phyloP scores from a whole-genome alignment of 2,888 invertebrate species.

The Xestia sexstrigata region DNA sequence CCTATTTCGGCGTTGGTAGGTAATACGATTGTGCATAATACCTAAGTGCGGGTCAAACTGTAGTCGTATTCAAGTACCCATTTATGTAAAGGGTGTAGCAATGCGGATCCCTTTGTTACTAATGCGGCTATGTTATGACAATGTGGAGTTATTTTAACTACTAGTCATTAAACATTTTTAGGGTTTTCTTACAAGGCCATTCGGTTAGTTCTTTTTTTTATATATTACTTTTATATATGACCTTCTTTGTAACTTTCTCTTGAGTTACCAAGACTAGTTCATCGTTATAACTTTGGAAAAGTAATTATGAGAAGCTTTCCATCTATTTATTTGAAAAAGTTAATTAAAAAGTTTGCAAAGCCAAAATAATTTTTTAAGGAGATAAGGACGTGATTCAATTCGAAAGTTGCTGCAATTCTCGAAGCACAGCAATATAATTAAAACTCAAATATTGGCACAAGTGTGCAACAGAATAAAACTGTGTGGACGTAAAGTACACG shows the following conservation, averaged over 20 bases:
- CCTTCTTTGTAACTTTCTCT: not conserved
- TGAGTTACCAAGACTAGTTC: no score
- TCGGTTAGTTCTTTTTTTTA: not conserved
- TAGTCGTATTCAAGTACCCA: conserved; percentile 58
- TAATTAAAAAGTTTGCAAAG: not conserved
- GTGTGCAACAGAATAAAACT: conserved; percentile 20
- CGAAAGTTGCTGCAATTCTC: not conserved
- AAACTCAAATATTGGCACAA: conserved; percentile 2
- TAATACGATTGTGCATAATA: conserved; percentile 75
- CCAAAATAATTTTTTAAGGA: not conserved
- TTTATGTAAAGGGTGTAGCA: conserved; percentile 54
- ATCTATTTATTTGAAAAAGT: not conserved
- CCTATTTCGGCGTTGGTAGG: conserved; percentile 73
- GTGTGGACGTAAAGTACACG: conserved; percentile 30
- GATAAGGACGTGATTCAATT: not conserved
- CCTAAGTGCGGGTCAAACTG: conserved; percentile 67
- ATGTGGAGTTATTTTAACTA: conserved; percentile 45
- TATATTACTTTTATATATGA: not conserved
- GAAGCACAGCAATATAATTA: not conserved
- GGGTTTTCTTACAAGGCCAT: not conserved
- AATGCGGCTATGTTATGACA: conserved; percentile 36
- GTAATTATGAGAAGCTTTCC: not conserved
- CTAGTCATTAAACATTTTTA: conserved; percentile 16
- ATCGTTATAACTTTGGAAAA: not conserved
- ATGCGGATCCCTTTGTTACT: conserved; percentile 50